Percentiles rank a stretch among this genome's conserved stretches.
phyloP scores from a whole-genome alignment of 2,797 vertebrate species.

The Dallia pectoralis region DNA sequence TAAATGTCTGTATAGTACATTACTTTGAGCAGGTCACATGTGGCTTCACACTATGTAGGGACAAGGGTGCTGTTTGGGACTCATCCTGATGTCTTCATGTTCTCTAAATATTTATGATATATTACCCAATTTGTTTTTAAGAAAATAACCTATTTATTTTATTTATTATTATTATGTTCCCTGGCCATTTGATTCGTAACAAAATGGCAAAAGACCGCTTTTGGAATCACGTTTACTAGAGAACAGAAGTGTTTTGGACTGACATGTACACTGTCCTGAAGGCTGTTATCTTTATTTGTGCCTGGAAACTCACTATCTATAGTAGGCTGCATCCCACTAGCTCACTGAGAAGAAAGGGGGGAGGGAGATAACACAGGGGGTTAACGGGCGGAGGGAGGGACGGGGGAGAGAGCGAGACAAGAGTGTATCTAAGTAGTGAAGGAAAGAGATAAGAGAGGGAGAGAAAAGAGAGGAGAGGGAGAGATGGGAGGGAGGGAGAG shows the following conservation, averaged over 20 bases:
- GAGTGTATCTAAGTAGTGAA: background rate
- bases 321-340: no score
- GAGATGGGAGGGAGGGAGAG: background rate
- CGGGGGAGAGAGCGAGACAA: no score
- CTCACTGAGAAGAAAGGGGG: no score
- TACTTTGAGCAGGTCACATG: background rate
- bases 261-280: no score
- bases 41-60: background rate
- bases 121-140: constrained; percentile 53
- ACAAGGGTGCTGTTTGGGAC: background rate
- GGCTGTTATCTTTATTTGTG: no score
- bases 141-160: constrained; percentile 63
- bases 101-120: constrained; percentile 67
- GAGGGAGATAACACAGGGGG: no score
- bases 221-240: no score
- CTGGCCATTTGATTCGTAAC: no score
- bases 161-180: constrained; percentile 71
- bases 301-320: no score
- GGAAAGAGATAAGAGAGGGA: background rate
- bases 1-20: background rate
- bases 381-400: no score
- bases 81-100: constrained; percentile 64
- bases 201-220: no score
- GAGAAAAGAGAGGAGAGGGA: background rate
- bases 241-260: no score